Evolutionary conservation across 2,113 vertebrate species (phyloP).

Genomic region (Hemiprocne comata): DNA sequence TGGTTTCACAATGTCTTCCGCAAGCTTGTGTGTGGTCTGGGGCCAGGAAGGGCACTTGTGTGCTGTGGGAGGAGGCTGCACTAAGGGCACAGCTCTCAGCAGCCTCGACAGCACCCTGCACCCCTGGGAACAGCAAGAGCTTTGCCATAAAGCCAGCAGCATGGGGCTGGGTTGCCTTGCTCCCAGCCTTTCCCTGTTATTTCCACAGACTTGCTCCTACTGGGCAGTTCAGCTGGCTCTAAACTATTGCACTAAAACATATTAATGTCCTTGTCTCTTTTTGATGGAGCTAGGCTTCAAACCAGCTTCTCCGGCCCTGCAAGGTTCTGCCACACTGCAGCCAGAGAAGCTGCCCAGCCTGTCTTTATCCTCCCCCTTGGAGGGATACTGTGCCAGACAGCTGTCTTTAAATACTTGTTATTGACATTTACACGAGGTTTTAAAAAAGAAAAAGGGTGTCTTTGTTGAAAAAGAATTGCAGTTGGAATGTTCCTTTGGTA

Average conservation of each 20-base stretch:
- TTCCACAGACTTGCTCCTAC: neutral
- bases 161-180: neutral
- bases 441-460: neutral
- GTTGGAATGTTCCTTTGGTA: conserved; percentile 13
- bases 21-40: neutral
- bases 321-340: neutral
- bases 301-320: neutral
- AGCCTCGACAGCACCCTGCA: neutral
- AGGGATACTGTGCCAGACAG: neutral
- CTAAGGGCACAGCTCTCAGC: neutral
- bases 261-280: neutral
- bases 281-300: neutral
- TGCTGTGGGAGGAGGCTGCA: neutral
- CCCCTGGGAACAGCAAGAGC: neutral
- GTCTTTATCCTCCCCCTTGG: conserved; percentile 22
- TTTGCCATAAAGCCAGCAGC: neutral
- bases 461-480: conserved; percentile 52
- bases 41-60: neutral
- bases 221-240: neutral
- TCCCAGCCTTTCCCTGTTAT: neutral
- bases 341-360: neutral
- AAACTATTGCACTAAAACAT: neutral
- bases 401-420: neutral
- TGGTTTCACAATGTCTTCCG: neutral
- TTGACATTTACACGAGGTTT: conserved; percentile 33